Evolutionary conservation across 2,888 invertebrate genomes (phyloP).

Genomic region (Bruchidius siliquastri): DNA sequence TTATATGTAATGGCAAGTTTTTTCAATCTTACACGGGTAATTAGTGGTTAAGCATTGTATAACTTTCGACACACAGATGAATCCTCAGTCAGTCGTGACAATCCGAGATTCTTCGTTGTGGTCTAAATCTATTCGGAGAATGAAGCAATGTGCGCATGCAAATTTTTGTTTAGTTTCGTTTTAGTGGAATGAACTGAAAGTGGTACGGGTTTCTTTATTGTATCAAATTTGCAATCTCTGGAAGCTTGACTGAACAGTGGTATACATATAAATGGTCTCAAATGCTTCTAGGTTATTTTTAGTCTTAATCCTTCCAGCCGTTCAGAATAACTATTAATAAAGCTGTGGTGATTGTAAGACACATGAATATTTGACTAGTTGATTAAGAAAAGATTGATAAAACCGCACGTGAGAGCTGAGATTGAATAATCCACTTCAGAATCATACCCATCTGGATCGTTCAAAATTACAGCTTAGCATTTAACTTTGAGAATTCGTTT

Average conservation of each 20-base stretch:
- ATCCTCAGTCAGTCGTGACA: not conserved
- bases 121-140: not conserved
- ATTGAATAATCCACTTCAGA: too few species aligned
- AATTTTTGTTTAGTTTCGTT: not conserved
- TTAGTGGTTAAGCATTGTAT: not conserved
- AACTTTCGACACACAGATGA: not conserved
- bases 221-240: not conserved
- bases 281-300: not conserved
- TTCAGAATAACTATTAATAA: too few species aligned
- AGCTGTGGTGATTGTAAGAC: too few species aligned
- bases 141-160: not conserved
- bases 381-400: too few species aligned
- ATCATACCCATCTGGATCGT: too few species aligned
- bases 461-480: too few species aligned
- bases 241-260: not conserved
- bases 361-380: too few species aligned
- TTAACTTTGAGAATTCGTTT: too few species aligned
- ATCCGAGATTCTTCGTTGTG: not conserved
- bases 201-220: not conserved
- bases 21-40: not conserved
- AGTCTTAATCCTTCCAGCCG: not conserved
- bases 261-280: not conserved
- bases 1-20: not conserved
- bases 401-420: too few species aligned
- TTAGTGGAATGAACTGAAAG: not conserved